These are phyloP conservation scores for Caenorhabditis inopinata DNA, from an alignment of 1,140 invertebrate genomes.

Conservation along the genomic window DNA sequence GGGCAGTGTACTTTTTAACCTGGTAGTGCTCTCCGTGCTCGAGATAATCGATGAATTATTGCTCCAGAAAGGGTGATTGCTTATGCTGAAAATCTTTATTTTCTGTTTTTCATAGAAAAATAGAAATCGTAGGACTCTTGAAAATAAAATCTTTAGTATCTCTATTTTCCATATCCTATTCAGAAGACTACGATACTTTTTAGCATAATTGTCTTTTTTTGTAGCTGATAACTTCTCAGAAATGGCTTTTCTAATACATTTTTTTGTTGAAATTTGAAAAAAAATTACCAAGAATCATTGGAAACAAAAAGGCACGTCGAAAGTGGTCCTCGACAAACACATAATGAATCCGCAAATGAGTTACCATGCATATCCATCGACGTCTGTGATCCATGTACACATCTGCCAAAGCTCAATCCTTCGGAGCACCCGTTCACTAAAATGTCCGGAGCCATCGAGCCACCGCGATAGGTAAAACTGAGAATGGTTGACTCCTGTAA, in stretches of 20 bases:
- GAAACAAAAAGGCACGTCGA: not conserved
- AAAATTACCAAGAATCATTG: not conserved
- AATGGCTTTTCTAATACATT: too few relatives aligned
- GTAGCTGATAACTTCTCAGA: too few relatives aligned
- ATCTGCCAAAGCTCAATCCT: not conserved
- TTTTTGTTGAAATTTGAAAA: too few relatives aligned
- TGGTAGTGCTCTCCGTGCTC: not conserved
- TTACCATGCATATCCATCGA: not conserved
- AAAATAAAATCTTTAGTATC: too few relatives aligned
- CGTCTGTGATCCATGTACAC: not conserved
- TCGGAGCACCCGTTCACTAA: not conserved
- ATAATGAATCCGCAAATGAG: not conserved
- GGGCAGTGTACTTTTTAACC: too few relatives aligned
- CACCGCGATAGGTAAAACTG: not conserved
- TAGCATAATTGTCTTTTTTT: too few relatives aligned
- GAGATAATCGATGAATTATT: not conserved
- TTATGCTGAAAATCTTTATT: not conserved
- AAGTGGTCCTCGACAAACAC: not conserved
- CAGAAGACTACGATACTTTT: too few relatives aligned
- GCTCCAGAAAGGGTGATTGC: conserved; percentile 1
- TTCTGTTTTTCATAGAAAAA: not conserved
- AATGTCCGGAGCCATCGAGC: not conserved
- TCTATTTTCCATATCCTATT: too few relatives aligned
- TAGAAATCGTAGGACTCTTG: not conserved
- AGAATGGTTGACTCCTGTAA: not conserved